phyloP scores from a whole-genome alignment of 2,113 vertebrate genomes.

The Burhinus oedicnemus region DNA sequence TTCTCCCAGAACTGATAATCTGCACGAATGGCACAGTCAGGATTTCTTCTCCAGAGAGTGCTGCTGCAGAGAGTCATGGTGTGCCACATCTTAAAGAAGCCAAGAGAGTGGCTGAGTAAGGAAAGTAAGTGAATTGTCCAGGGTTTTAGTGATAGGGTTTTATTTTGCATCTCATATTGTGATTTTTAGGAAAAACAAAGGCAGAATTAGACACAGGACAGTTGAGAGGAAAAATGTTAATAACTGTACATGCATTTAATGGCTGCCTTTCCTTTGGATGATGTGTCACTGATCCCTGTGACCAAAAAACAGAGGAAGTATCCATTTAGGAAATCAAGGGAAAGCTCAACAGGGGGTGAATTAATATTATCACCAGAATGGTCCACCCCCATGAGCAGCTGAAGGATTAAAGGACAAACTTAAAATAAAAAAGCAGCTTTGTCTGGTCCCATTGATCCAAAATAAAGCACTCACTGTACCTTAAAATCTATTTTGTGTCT shows the following conservation, averaged over 20 bases:
- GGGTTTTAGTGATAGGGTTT: neutral
- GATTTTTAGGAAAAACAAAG: neutral
- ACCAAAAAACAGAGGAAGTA: neutral
- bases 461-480: neutral
- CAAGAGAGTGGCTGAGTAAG: neutral
- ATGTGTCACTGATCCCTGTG: neutral
- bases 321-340: neutral
- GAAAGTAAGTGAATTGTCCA: neutral
- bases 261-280: neutral
- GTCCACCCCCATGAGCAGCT: neutral
- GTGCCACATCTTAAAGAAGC: neutral
- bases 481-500: slow-evolving; percentile 9
- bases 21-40: neutral
- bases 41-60: neutral
- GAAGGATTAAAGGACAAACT: neutral
- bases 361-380: neutral
- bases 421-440: neutral
- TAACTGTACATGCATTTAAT: neutral
- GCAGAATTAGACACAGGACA: neutral
- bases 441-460: neutral
- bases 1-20: neutral
- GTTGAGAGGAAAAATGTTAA: neutral
- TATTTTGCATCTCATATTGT: neutral
- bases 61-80: neutral
- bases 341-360: neutral